phyloP scores from a whole-genome alignment of 2,113 vertebrate genomes.

The Hyperoodon ampullatus region DNA sequence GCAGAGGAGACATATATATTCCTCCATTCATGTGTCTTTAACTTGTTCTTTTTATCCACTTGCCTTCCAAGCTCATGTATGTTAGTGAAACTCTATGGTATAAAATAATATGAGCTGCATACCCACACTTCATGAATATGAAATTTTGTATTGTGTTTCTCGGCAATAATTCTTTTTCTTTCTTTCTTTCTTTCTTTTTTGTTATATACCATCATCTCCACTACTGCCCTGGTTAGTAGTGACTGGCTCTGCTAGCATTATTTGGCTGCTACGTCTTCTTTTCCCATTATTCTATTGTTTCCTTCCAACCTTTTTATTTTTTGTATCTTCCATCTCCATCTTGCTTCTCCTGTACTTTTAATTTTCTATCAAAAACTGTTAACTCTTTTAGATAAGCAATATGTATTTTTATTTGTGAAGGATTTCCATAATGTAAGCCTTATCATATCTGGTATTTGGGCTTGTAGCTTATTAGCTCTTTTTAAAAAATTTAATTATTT shows the following conservation, averaged over 20 bases:
- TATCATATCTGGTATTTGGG: neutral
- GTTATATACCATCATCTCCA: neutral
- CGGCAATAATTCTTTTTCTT: neutral
- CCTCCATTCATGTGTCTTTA: neutral
- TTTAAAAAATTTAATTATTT: neutral
- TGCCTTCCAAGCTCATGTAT: accelerated
- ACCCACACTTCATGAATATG: neutral
- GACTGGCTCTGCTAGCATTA: neutral
- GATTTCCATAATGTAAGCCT: neutral
- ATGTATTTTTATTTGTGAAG: neutral
- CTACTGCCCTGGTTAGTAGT: neutral
- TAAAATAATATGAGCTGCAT: neutral
- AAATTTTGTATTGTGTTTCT: neutral
- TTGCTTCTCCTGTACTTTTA: neutral
- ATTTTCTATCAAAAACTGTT: neutral
- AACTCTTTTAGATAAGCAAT: neutral
- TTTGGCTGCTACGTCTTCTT: neutral
- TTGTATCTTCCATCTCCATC: accelerated
- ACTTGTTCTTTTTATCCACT: neutral
- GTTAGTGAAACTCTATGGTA: neutral
- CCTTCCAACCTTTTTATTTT: neutral
- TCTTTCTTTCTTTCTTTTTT: neutral
- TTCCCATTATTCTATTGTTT: neutral
- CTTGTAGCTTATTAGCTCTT: neutral
- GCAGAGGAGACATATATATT: no score